Conservation (phyloP, 2,113 vertebrate genomes). For the Mesocricetus auratus region DNA sequence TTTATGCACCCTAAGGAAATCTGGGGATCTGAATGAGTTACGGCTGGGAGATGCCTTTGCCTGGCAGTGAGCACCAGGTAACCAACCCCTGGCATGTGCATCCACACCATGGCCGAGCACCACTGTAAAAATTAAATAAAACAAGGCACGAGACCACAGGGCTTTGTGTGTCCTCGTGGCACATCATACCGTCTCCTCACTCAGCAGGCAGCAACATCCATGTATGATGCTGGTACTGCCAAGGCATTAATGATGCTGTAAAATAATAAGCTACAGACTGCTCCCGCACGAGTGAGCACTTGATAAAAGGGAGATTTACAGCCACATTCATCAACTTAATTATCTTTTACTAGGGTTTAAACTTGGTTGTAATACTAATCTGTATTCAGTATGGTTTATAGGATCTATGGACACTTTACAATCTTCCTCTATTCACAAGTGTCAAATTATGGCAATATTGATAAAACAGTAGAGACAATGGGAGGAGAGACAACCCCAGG, state of each 20-base stretch:
- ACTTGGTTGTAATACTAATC: conserved; percentile 87
- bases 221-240: conserved; percentile 80
- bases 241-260: conserved; percentile 88
- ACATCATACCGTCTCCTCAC: conserved; percentile 40
- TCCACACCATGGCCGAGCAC: fast-evolving
- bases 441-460: conserved; percentile 90
- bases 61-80: not conserved
- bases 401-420: conserved; percentile 87
- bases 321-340: conserved; percentile 89
- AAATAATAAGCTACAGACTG: conserved; percentile 84
- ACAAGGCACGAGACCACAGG: not conserved
- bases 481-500: conserved; percentile 81
- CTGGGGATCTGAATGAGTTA: not conserved
- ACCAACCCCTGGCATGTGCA: fast-evolving
- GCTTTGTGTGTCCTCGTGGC: not conserved
- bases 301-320: conserved; percentile 90
- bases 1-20: not conserved
- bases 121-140: not conserved
- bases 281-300: conserved; percentile 77
- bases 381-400: conserved; percentile 85
- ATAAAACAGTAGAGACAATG: conserved; percentile 86
- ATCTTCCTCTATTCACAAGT: conserved; percentile 87
- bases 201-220: conserved; percentile 63
- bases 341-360: conserved; percentile 88
- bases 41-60: not conserved